Evolutionary conservation across 2,888 invertebrate genomes (phyloP).

Genomic region (Microchrysa polita): DNA sequence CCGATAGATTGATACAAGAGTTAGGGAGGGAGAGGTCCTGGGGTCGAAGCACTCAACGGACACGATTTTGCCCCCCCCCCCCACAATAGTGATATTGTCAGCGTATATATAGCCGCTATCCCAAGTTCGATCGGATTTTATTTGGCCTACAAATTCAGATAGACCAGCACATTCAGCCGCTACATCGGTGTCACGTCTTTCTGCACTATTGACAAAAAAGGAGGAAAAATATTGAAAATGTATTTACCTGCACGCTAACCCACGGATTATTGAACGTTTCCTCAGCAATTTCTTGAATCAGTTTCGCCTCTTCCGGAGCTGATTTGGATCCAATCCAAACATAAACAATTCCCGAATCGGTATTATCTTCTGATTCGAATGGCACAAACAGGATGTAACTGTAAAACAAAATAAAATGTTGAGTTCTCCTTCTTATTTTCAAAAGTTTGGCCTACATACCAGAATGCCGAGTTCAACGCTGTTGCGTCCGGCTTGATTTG

Average conservation of each 20-base stretch:
- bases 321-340: conserved; percentile 93
- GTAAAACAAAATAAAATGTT: conserved; percentile 47
- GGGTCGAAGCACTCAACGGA: no score
- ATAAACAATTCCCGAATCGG: conserved; percentile 88
- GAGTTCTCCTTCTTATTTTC: neutral
- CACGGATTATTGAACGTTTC: conserved; percentile 88
- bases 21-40: no score
- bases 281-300: conserved; percentile 92
- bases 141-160: no score
- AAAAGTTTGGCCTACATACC: conserved; percentile 69
- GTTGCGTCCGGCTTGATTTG: conserved; percentile 88
- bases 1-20: no score
- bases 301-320: conserved; percentile 83
- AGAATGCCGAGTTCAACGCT: conserved; percentile 92
- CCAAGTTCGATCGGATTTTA: no score
- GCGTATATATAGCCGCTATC: no score
- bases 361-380: conserved; percentile 83
- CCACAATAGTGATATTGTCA: no score
- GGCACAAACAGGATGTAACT: conserved; percentile 94
- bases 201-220: no score
- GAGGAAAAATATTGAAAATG: neutral
- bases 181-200: no score
- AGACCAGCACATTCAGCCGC: no score
- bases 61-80: no score
- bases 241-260: conserved; percentile 79